These are phyloP conservation scores for Pseudomugil tenellus DNA, from an alignment of 2,797 vertebrate species.

Conservation along the genomic window DNA sequence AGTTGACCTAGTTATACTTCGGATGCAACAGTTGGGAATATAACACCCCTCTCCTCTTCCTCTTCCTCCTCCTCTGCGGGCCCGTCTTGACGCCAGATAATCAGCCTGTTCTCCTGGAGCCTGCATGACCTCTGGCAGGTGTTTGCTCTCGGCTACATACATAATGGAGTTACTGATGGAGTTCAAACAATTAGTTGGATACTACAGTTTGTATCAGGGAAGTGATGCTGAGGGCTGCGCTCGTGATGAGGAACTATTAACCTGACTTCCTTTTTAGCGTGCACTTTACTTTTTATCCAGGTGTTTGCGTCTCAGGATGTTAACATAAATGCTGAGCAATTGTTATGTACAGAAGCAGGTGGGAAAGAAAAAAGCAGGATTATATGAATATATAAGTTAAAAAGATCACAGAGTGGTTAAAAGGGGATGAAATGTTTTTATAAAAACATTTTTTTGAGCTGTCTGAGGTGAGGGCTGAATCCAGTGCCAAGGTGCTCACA, in stretches of 20 bases:
- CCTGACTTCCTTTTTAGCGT: conserved; percentile 21
- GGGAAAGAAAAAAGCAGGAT: background rate
- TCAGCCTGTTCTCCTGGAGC: conserved; percentile 43
- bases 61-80: background rate
- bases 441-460: conserved; percentile 5
- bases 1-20: conserved; percentile 68
- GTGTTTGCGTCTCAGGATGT: background rate
- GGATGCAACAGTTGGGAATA: conserved; percentile 78
- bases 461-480: conserved; percentile 18
- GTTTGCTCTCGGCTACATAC: conserved; percentile 24
- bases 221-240: background rate
- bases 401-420: background rate
- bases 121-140: conserved; percentile 64
- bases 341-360: background rate
- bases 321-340: background rate
- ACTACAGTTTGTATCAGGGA: background rate
- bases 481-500: conserved; percentile 52
- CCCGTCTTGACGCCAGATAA: conserved; percentile 52
- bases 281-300: conserved; percentile 2
- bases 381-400: background rate
- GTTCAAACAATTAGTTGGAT: background rate
- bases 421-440: no score
- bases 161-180: conserved; percentile 14
- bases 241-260: conserved; percentile 20
- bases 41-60: conserved; percentile 28